Percentiles rank a stretch among this genome's conserved stretches.
Conservation (phyloP, 2,797 vertebrate genomes). For the Phalloptychus januarius region DNA sequence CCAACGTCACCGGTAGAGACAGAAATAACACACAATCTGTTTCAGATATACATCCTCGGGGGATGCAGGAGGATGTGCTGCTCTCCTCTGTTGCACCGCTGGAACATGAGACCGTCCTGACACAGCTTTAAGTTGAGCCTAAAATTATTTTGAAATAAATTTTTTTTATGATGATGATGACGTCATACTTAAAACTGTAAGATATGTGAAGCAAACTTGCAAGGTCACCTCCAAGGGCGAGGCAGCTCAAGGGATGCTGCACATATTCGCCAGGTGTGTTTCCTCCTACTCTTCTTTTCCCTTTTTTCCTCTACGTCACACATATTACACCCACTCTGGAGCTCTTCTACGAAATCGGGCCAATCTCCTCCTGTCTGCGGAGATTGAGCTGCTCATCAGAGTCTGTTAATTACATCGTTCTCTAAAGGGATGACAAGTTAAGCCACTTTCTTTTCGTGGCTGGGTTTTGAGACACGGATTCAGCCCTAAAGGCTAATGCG, state of each 20-base stretch:
- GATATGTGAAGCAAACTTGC: slow-evolving; percentile 28
- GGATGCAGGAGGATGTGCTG: slow-evolving; percentile 42
- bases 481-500: slow-evolving; percentile 58
- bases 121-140: slow-evolving; percentile 5
- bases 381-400: slow-evolving; percentile 76
- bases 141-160: slow-evolving; percentile 10
- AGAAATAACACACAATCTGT: slow-evolving; percentile 71
- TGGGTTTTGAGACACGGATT: slow-evolving; percentile 51
- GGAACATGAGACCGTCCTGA: slow-evolving; percentile 14
- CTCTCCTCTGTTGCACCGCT: slow-evolving; percentile 26
- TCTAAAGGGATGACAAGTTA: slow-evolving; percentile 77
- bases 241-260: slow-evolving; percentile 31
- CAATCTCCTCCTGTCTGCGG: slow-evolving; percentile 69
- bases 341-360: slow-evolving; percentile 60
- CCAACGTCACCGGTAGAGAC: slow-evolving; percentile 58
- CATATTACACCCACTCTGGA: slow-evolving; percentile 16
- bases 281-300: slow-evolving; percentile 7
- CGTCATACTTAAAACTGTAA: slow-evolving; percentile 16
- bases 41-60: slow-evolving; percentile 64
- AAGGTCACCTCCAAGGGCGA: slow-evolving; percentile 56
- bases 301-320: not conserved
- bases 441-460: slow-evolving; percentile 64
- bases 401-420: slow-evolving; percentile 75
- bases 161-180: not conserved
- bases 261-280: slow-evolving; percentile 41